Evolutionary conservation across 2,888 invertebrate genomes (phyloP).

Genomic region (Dynastes hyllus): DNA sequence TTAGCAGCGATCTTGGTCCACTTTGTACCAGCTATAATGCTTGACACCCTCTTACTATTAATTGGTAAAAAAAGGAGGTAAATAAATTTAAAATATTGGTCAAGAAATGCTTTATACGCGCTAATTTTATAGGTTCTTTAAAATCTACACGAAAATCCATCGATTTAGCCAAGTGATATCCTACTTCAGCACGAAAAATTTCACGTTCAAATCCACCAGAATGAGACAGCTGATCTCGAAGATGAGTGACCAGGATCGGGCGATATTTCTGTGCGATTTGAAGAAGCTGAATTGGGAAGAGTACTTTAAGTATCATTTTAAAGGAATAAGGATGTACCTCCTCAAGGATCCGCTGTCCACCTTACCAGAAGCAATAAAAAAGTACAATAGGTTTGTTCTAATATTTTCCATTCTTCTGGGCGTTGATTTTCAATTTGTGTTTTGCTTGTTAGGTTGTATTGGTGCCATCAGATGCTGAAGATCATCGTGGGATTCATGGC

Average conservation of each 20-base stretch:
- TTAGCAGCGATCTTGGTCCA: slow-evolving; percentile 80
- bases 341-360: slow-evolving; percentile 85
- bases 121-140: slow-evolving; percentile 78
- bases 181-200: slow-evolving; percentile 84
- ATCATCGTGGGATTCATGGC: neutral
- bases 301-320: slow-evolving; percentile 81
- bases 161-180: slow-evolving; percentile 82
- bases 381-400: slow-evolving; percentile 44
- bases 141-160: slow-evolving; percentile 86
- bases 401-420: neutral
- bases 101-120: neutral
- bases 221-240: slow-evolving; percentile 75
- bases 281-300: slow-evolving; percentile 82
- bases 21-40: slow-evolving; percentile 77
- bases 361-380: slow-evolving; percentile 74
- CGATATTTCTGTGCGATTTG: slow-evolving; percentile 85
- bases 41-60: slow-evolving; percentile 74
- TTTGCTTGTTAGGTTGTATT: slow-evolving; percentile 36
- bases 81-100: slow-evolving; percentile 58
- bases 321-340: slow-evolving; percentile 84
- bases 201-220: slow-evolving; percentile 80
- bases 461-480: slow-evolving; percentile 39
- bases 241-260: slow-evolving; percentile 71
- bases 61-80: slow-evolving; percentile 78
- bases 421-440: neutral